Evolutionary conservation across 2,797 vertebrate species (phyloP).

Genomic region (Pangasius larnaudii): DNA sequence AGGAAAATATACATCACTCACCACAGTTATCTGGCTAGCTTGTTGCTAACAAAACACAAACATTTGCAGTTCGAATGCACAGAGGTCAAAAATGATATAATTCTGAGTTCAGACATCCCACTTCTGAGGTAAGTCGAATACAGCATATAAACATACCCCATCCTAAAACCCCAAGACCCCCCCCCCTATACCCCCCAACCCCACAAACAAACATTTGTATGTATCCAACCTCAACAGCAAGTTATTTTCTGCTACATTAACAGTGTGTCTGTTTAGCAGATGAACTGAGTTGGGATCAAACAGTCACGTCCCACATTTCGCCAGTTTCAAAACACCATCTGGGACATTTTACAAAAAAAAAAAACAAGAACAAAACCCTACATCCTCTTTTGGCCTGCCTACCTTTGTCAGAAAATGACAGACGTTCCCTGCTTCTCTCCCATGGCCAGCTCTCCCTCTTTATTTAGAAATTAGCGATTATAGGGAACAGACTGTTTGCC

Average conservation of each 20-base stretch:
- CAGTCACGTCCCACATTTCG: neutral
- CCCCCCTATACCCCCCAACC: neutral
- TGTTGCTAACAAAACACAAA: neutral
- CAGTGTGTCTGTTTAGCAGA: constrained; percentile 44
- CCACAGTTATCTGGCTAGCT: neutral
- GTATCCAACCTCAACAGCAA: constrained; percentile 1
- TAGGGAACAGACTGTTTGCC: constrained; percentile 39
- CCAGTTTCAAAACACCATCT: constrained; percentile 65
- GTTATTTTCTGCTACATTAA: constrained; percentile 47
- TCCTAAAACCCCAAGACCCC: neutral
- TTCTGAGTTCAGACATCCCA: neutral
- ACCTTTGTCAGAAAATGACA: neutral
- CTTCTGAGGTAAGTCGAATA: neutral
- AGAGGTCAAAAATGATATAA: neutral
- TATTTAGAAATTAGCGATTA: constrained; percentile 47
- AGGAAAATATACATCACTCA: neutral
- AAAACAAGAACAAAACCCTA: neutral
- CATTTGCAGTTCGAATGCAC: neutral
- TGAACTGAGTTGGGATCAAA: constrained; percentile 48
- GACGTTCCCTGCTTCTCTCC: neutral
- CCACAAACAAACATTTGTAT: constrained; percentile 25
- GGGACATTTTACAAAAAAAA: constrained; percentile 58
- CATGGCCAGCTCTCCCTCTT: constrained; percentile 25
- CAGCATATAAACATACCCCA: neutral
- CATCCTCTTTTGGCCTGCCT: constrained; percentile 3